These are phyloP conservation scores for Percopsis omiscomaycus DNA, from an alignment of 2,797 vertebrate species.

Conservation along the genomic window DNA sequence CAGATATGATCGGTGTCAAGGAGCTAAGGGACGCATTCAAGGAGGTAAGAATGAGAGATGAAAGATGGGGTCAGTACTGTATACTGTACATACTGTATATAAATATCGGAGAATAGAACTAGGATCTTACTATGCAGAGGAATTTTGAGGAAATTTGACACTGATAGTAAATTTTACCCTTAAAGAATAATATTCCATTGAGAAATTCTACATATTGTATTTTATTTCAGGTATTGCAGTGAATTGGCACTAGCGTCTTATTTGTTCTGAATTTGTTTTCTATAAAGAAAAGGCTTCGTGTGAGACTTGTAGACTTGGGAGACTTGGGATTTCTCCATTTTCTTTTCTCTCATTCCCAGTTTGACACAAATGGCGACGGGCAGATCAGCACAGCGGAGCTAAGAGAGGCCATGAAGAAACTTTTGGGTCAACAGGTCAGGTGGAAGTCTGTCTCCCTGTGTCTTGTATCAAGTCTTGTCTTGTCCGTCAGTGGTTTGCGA, in stretches of 20 bases:
- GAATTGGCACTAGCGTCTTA: too few relatives aligned
- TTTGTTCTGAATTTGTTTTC: too few relatives aligned
- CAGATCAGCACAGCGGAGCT: constrained; percentile 96
- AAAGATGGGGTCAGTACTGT: not conserved
- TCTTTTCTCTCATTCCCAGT: constrained; percentile 74
- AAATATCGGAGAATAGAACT: not conserved
- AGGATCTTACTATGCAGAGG: too few relatives aligned
- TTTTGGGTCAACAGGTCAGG: constrained; percentile 89
- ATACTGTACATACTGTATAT: not conserved
- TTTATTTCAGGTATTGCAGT: too few relatives aligned
- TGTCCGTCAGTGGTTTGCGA: constrained; percentile 6
- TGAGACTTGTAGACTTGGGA: too few relatives aligned
- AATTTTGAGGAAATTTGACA: too few relatives aligned
- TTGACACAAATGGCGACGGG: constrained; percentile 96
- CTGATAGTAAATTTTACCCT: too few relatives aligned
- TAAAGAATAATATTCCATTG: too few relatives aligned
- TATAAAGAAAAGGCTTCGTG: too few relatives aligned
- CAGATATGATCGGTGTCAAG: constrained; percentile 97
- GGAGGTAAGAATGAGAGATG: constrained; percentile 77
- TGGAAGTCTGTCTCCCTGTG: constrained; percentile 12
- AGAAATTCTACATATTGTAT: too few relatives aligned
- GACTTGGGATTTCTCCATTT: not conserved
- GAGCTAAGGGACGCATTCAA: constrained; percentile 95
- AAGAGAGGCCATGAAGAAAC: constrained; percentile 97
- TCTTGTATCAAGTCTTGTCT: constrained; percentile 16